Evolutionary conservation across 1,140 invertebrate genomes (phyloP).

Genomic region (Grapholita molesta): DNA sequence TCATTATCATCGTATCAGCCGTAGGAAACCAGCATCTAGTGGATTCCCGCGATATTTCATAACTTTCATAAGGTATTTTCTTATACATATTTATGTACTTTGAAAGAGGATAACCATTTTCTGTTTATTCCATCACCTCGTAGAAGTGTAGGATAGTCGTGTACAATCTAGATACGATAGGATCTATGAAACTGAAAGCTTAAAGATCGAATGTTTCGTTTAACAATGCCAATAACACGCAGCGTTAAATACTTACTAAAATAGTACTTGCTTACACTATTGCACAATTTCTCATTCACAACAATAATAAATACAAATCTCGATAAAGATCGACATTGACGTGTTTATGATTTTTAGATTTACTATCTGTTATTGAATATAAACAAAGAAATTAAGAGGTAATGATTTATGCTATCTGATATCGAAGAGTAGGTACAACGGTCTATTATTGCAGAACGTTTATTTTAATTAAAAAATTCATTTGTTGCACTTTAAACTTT

Average conservation of each 20-base stretch:
- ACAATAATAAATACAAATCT: neutral
- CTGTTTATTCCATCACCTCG: too few species aligned
- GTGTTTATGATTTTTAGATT: slow-evolving; percentile 6
- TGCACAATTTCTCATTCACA: neutral
- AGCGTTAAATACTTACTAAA: too few species aligned
- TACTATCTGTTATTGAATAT: slow-evolving; percentile 11
- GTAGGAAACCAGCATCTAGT: too few species aligned
- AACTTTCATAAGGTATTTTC: too few species aligned
- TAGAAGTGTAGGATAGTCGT: too few species aligned
- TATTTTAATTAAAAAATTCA: neutral
- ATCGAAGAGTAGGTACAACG: neutral
- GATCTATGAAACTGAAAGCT: neutral
- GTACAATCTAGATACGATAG: too few species aligned
- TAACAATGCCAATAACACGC: neutral
- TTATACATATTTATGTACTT: too few species aligned
- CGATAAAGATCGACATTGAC: slow-evolving; percentile 14
- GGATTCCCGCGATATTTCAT: too few species aligned
- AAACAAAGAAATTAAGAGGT: slow-evolving; percentile 12
- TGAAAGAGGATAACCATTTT: too few species aligned
- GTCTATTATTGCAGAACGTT: slow-evolving; percentile 3
- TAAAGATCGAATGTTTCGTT: neutral
- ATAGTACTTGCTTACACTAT: too few species aligned
- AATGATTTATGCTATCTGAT: neutral
- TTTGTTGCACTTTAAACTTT: too few species aligned
- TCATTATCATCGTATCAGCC: too few species aligned